A percentile compares a stretch with the other conserved stretches of the same genome.
phyloP scores from a whole-genome alignment of 2,888 invertebrate genomes.

The Apoda limacodes region DNA sequence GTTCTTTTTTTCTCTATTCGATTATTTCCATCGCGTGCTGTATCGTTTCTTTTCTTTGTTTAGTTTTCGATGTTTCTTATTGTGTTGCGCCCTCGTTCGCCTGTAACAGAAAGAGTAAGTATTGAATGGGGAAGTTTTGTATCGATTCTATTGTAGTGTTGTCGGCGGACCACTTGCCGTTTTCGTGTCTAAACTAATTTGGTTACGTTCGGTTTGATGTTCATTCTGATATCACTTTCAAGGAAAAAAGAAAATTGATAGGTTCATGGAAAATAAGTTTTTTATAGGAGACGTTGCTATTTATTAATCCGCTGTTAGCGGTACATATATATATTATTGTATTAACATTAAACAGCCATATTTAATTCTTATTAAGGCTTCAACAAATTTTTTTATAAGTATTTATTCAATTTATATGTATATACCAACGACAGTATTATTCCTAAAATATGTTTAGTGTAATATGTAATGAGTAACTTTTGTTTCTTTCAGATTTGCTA shows the following conservation, averaged over 20 bases:
- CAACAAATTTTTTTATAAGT: no score
- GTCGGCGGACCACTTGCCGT: conserved; percentile 46
- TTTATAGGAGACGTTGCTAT: no score
- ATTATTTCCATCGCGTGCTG: conserved; percentile 35
- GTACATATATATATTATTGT: no score
- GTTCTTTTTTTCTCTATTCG: conserved; percentile 34
- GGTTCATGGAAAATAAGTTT: conserved; percentile 25
- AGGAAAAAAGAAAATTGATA: conserved; percentile 54
- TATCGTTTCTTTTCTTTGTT: conserved; percentile 24
- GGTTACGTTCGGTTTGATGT: conserved; percentile 45
- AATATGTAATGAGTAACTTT: no score
- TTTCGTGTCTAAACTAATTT: conserved; percentile 69
- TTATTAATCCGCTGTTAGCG: no score
- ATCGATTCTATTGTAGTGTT: conserved; percentile 53
- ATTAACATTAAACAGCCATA: no score
- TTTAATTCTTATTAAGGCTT: no score
- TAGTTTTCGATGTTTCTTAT: conserved; percentile 35
- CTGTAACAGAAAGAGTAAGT: conserved; percentile 59
- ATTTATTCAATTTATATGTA: no score
- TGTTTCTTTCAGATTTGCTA: no score
- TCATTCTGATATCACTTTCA: conserved; percentile 45
- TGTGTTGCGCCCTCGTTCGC: conserved; percentile 38
- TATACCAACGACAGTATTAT: no score
- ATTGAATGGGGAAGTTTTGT: conserved; percentile 49
- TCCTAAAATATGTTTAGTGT: no score